Percentiles rank a stretch among this genome's conserved stretches.
Conservation (phyloP, 2,797 vertebrate genomes). For the Pangasius krempfi region DNA sequence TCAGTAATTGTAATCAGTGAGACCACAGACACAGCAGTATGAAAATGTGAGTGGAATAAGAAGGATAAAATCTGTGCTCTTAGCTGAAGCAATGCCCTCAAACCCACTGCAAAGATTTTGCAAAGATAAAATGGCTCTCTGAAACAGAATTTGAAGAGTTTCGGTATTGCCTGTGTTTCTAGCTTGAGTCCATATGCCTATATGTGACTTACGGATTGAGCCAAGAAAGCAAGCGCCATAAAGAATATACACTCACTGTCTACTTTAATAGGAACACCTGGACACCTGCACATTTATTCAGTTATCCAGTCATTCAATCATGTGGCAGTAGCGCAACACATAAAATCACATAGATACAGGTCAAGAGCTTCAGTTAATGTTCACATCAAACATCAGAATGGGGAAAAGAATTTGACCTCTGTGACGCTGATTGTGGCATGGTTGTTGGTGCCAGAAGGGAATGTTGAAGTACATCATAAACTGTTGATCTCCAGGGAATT, state of each 20-base stretch:
- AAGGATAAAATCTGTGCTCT: not conserved
- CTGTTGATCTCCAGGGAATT: too few relatives aligned
- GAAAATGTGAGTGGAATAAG: constrained; percentile 11
- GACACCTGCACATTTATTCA: not conserved
- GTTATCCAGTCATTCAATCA: too few relatives aligned
- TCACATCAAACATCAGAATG: too few relatives aligned
- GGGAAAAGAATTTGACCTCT: too few relatives aligned
- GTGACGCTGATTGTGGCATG: too few relatives aligned
- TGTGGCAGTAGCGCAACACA: not conserved
- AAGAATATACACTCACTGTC: not conserved
- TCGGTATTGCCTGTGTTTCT: not conserved
- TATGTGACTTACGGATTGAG: not conserved
- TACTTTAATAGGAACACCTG: not conserved
- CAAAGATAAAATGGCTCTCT: not conserved
- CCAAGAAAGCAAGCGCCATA: not conserved
- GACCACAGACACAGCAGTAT: constrained; percentile 24
- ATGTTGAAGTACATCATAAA: too few relatives aligned
- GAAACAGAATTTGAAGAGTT: not conserved
- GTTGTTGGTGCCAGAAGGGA: too few relatives aligned
- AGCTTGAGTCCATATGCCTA: not conserved
- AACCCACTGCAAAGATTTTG: not conserved
- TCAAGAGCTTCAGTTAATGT: too few relatives aligned
- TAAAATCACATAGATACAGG: not conserved
- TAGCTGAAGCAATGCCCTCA: constrained; percentile 5
- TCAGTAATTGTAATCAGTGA: constrained; percentile 36